These are phyloP conservation scores for Anorthoa munda DNA, from an alignment of 2,888 invertebrate species.

Conservation along the genomic window DNA sequence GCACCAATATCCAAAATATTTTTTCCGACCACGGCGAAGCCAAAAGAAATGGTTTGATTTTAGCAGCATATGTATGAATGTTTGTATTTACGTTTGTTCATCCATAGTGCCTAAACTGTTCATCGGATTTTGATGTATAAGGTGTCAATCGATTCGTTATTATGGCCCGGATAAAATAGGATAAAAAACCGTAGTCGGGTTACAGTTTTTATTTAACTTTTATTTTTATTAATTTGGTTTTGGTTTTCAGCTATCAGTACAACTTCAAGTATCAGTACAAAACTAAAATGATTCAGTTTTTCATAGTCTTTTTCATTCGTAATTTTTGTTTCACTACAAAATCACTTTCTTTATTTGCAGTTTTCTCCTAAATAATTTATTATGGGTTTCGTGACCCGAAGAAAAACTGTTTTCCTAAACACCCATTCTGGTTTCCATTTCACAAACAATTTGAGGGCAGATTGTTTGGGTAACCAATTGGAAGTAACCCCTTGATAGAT, in stretches of 20 bases:
- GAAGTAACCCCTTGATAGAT: conserved; percentile 30
- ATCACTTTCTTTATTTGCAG: background rate
- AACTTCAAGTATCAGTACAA: too few relatives aligned
- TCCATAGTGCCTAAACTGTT: too few relatives aligned
- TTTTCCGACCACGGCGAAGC: too few relatives aligned
- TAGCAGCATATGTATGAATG: too few relatives aligned
- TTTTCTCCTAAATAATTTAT: background rate
- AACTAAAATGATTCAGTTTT: background rate
- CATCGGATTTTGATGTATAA: too few relatives aligned
- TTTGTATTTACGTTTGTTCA: too few relatives aligned
- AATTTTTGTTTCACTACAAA: background rate
- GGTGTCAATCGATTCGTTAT: too few relatives aligned
- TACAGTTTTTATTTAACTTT: too few relatives aligned
- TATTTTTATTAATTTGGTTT: background rate
- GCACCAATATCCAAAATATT: background rate
- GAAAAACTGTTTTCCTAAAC: conserved; percentile 3
- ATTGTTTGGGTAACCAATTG: conserved; percentile 33
- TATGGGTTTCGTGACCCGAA: background rate
- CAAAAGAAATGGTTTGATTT: too few relatives aligned
- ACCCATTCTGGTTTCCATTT: conserved; percentile 13
- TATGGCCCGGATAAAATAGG: too few relatives aligned
- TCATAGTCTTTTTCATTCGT: background rate
- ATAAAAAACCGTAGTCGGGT: too few relatives aligned
- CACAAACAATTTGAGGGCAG: conserved; percentile 21
- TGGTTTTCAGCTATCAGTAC: background rate